These are phyloP conservation scores for Peromyscus nudipes DNA, from an alignment of 2,797 vertebrate species.

Conservation along the genomic window DNA sequence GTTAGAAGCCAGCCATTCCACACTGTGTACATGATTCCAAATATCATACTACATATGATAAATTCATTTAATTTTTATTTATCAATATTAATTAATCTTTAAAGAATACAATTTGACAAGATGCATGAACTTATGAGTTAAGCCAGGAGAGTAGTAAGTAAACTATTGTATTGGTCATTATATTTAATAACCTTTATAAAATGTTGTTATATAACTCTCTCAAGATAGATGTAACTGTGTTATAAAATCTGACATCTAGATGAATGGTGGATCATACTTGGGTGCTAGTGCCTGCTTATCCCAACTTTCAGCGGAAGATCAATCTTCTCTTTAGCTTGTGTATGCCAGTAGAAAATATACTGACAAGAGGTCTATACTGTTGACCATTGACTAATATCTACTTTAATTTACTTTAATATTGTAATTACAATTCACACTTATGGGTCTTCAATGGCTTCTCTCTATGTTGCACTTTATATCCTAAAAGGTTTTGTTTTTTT, in stretches of 20 bases:
- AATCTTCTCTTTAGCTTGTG: constrained; percentile 22
- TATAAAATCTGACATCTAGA: constrained; percentile 30
- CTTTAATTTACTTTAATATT: constrained; percentile 20
- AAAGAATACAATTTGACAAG: constrained; percentile 8
- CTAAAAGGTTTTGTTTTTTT: not conserved
- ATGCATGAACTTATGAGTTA: not conserved
- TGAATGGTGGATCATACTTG: not conserved
- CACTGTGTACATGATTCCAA: not conserved
- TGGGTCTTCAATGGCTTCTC: not conserved
- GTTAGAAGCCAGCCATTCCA: not conserved
- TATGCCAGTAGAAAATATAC: constrained; percentile 19
- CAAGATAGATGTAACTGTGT: not conserved
- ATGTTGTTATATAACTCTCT: constrained; percentile 19
- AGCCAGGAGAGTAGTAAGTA: not conserved
- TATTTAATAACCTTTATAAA: constrained; percentile 62
- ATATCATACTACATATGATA: not conserved
- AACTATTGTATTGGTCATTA: not conserved
- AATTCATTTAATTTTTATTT: not conserved
- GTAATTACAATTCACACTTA: not conserved
- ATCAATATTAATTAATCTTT: not conserved
- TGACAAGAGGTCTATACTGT: not conserved
- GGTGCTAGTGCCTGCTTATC: not conserved
- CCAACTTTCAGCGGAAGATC: not conserved
- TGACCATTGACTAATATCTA: not conserved
- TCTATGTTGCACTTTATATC: not conserved